phyloP scores from a whole-genome alignment of 2,113 vertebrate species.

The Dromaius novaehollandiae region DNA sequence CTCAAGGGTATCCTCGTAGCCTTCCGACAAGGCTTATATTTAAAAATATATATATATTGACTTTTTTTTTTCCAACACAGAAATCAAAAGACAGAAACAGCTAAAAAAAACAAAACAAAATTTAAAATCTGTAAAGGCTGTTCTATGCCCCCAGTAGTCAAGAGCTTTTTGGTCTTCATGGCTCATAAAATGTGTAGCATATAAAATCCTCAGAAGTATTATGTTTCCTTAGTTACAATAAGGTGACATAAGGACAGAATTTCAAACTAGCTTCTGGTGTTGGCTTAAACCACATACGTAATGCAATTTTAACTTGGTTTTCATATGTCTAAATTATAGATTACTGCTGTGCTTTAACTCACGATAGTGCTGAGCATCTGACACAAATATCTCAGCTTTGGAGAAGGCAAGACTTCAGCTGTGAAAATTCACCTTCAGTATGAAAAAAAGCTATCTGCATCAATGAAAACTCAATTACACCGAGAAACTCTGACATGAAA shows the following conservation, averaged over 20 bases:
- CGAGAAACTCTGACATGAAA: background rate
- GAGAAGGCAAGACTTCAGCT: background rate
- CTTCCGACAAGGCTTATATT: background rate
- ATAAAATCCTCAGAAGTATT: constrained; percentile 1
- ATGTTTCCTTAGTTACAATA: constrained; percentile 32
- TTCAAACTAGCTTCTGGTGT: constrained; percentile 21
- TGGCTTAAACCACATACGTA: constrained; percentile 48
- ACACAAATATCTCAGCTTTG: background rate
- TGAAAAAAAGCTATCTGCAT: background rate
- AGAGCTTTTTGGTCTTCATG: background rate
- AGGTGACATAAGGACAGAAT: constrained; percentile 58
- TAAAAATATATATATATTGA: background rate
- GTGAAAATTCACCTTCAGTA: background rate
- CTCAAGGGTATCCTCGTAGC: background rate
- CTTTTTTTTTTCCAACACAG: background rate
- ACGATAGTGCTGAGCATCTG: background rate
- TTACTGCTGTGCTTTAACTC: constrained; percentile 22
- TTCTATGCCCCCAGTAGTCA: background rate
- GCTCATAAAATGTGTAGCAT: background rate
- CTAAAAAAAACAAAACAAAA: background rate
- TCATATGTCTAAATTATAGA: constrained; percentile 58
- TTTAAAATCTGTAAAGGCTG: background rate
- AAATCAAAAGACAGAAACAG: background rate
- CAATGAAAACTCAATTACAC: background rate
- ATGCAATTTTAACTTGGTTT: constrained; percentile 65